Evolutionary conservation across 2,797 vertebrate genomes (phyloP), one percentile per base, ranked within the genome.

Genomic region (Bufotes viridis): DNA sequence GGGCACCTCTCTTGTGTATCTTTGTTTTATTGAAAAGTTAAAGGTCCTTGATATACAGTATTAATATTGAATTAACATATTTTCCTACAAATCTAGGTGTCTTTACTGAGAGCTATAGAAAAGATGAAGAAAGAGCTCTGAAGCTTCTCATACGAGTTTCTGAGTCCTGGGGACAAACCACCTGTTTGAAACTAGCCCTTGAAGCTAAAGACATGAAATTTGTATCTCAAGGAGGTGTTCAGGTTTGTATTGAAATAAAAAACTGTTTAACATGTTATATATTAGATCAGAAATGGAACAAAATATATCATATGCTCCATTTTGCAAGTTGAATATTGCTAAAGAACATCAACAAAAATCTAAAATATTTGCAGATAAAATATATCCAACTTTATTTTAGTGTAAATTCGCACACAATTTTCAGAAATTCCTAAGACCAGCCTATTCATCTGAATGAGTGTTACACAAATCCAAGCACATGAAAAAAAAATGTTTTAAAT

Each of bases 201-300:
- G 96, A 98, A 91, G 98, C 97, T 9, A 94, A 98, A 60, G 93
- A 96, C 91, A 97, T 97, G 94, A 97, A 93, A 89, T 98, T 99
- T 24, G 93, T 99, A 78, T 97, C 98, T 83, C 98, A 97, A 0
- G 96, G 97, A 3, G 98, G 98, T 0, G 91, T 96, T 63, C 96
- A 96, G 95, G 96, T 96, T 88, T 74, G 51, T 81, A 15, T 60
- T 7, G 42, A 63, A 12, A 57, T 24, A 57, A 65, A 75, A 34
- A 34, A 34, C 29, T 34, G 29, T 34, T 34, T 34, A 34, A 34
- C 29, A 34, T 34, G 29, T 34, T 34, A 3, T 34, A 34, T 34
- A 34, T 34, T 34, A 34, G 29, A 34, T 2, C 29, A 34, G 29
- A 34, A 34, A 34, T 34, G 1, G 3, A 34, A 34, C 29, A 34